These are phyloP conservation scores for Myocastor coypus DNA, from an alignment of 2,113 vertebrate species.

Conservation along the genomic window DNA sequence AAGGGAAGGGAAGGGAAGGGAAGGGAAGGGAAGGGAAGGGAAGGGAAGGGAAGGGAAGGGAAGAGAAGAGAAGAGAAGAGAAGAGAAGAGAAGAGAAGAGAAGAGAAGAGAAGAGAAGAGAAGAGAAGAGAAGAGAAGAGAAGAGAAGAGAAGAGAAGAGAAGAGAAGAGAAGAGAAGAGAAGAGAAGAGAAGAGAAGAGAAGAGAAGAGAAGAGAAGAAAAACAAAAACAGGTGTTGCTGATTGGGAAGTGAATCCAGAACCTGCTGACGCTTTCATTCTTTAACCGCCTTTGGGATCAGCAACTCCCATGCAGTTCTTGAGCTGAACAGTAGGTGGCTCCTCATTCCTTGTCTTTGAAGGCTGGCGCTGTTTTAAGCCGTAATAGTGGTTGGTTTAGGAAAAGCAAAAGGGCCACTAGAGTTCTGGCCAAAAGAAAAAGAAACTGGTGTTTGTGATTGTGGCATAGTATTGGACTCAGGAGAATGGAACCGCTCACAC, in stretches of 20 bases:
- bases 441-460: background rate
- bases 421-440: background rate
- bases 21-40: too few species aligned
- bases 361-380: background rate
- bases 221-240: background rate
- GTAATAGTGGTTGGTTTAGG: background rate
- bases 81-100: background rate
- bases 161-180: too few species aligned
- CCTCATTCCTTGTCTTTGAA: background rate
- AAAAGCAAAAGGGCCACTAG: background rate
- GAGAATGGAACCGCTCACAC: background rate
- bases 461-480: background rate
- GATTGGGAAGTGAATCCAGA: background rate
- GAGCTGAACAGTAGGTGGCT: constrained; percentile 52
- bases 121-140: too few species aligned
- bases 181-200: too few species aligned
- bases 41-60: too few species aligned
- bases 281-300: background rate
- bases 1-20: too few species aligned
- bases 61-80: too few species aligned
- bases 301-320: constrained; percentile 53
- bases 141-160: background rate
- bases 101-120: too few species aligned
- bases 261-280: background rate
- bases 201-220: too few species aligned